phyloP scores from a whole-genome alignment of 2,888 invertebrate genomes.

The Aleiodes testaceus region DNA sequence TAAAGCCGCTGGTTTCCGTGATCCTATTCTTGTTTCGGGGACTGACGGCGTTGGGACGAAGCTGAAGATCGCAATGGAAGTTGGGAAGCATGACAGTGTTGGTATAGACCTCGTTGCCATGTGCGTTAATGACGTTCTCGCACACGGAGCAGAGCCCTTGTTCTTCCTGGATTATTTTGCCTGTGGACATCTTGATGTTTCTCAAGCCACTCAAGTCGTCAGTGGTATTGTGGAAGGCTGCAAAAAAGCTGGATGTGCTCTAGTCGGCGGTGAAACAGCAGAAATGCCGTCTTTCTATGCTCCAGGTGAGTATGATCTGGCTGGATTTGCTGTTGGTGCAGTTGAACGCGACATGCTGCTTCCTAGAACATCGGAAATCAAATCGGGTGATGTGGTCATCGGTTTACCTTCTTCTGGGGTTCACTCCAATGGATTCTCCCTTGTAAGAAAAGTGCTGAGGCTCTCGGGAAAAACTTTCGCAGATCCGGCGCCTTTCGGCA shows the following conservation, averaged over 20 bases:
- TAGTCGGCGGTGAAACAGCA: constrained; percentile 94
- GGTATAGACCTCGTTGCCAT: constrained; percentile 98
- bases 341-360: constrained; percentile 85
- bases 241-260: constrained; percentile 86
- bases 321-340: constrained; percentile 96
- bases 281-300: constrained; percentile 97
- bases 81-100: constrained; percentile 85
- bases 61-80: constrained; percentile 89
- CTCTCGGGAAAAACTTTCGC: constrained; percentile 79
- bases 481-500: constrained; percentile 81
- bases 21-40: constrained; percentile 93
- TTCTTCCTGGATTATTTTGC: constrained; percentile 98
- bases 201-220: constrained; percentile 85
- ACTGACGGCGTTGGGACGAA: constrained; percentile 99
- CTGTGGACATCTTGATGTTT: constrained; percentile 87
- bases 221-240: constrained; percentile 93
- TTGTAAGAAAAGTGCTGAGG: constrained; percentile 86
- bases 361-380: constrained; percentile 81
- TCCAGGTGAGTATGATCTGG: constrained; percentile 92
- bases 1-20: constrained; percentile 82
- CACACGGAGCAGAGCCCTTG: constrained; percentile 95
- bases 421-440: constrained; percentile 96
- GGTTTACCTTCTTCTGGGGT: constrained; percentile 92
- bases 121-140: constrained; percentile 97
- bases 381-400: constrained; percentile 85